Evolutionary conservation across 2,888 invertebrate species (phyloP).

Genomic region (Encarsia formosa): DNA sequence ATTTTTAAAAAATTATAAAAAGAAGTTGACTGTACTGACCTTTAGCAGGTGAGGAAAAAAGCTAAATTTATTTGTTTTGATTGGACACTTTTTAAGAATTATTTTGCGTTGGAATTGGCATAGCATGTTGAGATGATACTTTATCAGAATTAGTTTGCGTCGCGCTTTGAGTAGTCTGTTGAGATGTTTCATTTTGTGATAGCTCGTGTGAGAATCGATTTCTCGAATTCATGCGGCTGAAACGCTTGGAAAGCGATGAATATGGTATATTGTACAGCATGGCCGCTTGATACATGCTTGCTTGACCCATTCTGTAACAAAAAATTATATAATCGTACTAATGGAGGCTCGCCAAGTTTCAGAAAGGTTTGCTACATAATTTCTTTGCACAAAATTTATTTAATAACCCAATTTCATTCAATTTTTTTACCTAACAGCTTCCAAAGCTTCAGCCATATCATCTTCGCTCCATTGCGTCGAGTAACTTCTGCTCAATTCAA

Average conservation of each 20-base stretch:
- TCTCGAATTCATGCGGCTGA: slow-evolving; percentile 82
- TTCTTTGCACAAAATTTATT: background rate
- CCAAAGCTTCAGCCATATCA: slow-evolving; percentile 85
- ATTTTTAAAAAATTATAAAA: too few species aligned
- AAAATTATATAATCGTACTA: too few species aligned
- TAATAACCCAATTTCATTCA: background rate
- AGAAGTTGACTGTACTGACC: too few species aligned
- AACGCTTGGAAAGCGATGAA: slow-evolving; percentile 83
- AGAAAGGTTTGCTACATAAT: background rate
- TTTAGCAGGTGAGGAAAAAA: slow-evolving; percentile 45
- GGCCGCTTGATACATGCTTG: slow-evolving; percentile 91
- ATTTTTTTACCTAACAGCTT: slow-evolving; percentile 79
- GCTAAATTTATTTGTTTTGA: slow-evolving; percentile 52
- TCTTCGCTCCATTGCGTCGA: slow-evolving; percentile 94
- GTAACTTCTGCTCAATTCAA: slow-evolving; percentile 81
- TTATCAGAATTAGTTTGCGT: slow-evolving; percentile 49
- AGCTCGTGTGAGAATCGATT: slow-evolving; percentile 48
- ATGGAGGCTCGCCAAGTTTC: background rate
- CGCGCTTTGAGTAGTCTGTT: slow-evolving; percentile 48
- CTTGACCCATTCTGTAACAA: slow-evolving; percentile 72
- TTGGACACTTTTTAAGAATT: slow-evolving; percentile 51
- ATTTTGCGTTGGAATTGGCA: too few species aligned
- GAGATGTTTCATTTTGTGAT: slow-evolving; percentile 49
- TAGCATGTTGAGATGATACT: too few species aligned
- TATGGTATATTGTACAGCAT: slow-evolving; percentile 89